Conservation (phyloP, 2,113 vertebrate species). For the Hyaena hyaena region DNA sequence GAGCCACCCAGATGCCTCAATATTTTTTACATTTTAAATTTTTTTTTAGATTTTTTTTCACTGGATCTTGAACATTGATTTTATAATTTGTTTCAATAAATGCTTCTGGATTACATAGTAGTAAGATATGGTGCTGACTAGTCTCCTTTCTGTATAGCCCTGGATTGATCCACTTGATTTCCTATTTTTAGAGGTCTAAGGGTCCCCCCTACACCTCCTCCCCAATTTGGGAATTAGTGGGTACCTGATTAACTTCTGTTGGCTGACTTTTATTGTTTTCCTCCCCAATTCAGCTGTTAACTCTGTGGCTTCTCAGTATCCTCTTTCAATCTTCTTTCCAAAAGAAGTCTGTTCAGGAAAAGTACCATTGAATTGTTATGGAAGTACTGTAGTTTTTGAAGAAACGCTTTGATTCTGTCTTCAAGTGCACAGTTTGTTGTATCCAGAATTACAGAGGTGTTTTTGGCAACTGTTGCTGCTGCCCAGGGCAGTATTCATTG, state of each 20-base stretch:
- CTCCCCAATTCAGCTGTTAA: not conserved
- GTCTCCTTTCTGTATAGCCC: not conserved
- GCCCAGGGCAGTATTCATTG: not conserved
- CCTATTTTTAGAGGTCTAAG: not conserved
- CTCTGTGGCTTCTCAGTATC: not conserved
- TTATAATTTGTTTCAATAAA: not conserved
- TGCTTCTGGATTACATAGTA: not conserved
- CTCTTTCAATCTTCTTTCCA: not conserved
- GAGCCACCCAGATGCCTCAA: not conserved
- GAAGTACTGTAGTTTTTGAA: not conserved
- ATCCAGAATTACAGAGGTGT: not conserved
- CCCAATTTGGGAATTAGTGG: not conserved
- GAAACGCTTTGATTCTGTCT: not conserved
- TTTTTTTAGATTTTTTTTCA: not conserved
- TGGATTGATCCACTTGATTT: not conserved
- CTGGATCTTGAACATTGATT: not conserved
- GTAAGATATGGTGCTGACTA: not conserved
- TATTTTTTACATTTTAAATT: not conserved
- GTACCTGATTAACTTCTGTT: not conserved
- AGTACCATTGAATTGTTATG: not conserved
- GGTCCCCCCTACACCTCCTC: too few relatives aligned
- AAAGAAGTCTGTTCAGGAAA: not conserved
- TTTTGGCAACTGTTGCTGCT: not conserved
- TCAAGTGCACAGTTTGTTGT: not conserved
- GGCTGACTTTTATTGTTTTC: not conserved